Evolutionary conservation across 2,888 invertebrate species (phyloP), one percentile per base, ranked within the genome.

Genomic region (Ophioninae sp.): DNA sequence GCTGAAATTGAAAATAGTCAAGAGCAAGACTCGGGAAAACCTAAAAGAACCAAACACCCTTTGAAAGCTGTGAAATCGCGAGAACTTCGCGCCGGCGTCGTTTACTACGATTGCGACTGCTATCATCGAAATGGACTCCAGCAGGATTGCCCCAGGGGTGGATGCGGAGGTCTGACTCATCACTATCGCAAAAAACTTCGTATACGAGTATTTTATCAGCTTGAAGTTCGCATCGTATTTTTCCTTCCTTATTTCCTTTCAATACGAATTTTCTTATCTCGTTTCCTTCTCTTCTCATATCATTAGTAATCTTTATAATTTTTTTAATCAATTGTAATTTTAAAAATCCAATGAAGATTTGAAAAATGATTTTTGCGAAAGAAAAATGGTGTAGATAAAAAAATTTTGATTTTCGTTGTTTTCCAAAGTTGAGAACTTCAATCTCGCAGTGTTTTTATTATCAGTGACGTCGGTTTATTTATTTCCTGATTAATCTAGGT

Each of bases 61-160:
- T 6, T 87, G 78, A 92, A 87, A 84, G 89, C 90, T 65, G 93
- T 94, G 57, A 94, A 93, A 86, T 95, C 94, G 50, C 93, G 94
- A 7, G 95, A 95, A 89, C 88, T 95, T 61, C 93, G 94, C 5
- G 93, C 91, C 57, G 93, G 95, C 57, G 92, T 94, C 76, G 92
- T 95, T 85, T 94, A 94, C 83, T 93, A 93, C 13, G 94, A 94
- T 57, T 95, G 95, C 86, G 94, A 94, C 64, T 95, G 95, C 88
- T 93, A 94, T 83, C 94, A 93, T 88, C 92, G 94, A 10, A 95
- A 95, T 86, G 95, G 95, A 7, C 91, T 95, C 30, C 95, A 95
- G 89, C 94, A 95, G 79, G 94, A 95, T 83, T 95, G 95, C 87
- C 94, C 93, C 0, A 92, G 95, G 75, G 93, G 93, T 0, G 92